A percentile compares a stretch with the other conserved stretches of the same genome.
Conservation (phyloP, 2,888 invertebrate species). For the Rhogogaster chlorosoma region DNA sequence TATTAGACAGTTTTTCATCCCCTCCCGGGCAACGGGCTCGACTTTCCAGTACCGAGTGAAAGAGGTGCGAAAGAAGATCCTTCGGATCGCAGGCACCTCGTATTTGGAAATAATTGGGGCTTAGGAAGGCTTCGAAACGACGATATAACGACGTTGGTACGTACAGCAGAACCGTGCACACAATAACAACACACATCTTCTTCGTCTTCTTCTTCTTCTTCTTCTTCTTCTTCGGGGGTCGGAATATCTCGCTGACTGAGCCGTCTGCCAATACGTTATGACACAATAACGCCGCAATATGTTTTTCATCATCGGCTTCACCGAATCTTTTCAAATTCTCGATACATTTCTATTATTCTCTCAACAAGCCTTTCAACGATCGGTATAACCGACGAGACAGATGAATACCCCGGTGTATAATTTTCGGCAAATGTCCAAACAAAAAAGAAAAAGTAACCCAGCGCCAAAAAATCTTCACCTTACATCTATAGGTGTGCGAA, state of each 20-base stretch:
- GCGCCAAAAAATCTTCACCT: too few relatives aligned
- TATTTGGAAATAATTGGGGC: constrained; percentile 61
- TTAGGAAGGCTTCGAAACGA: constrained; percentile 56
- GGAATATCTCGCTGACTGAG: constrained; percentile 11
- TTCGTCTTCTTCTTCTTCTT: background rate
- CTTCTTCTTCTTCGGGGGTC: background rate
- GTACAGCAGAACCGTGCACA: background rate
- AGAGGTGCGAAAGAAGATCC: background rate
- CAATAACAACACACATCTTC: background rate
- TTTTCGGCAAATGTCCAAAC: background rate
- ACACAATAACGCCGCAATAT: background rate
- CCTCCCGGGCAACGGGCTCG: background rate
- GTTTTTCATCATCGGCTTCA: background rate
- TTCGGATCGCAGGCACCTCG: background rate
- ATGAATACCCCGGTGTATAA: background rate
- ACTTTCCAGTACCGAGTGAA: background rate
- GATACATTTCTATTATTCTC: background rate
- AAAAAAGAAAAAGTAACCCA: background rate
- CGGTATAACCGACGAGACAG: too few relatives aligned
- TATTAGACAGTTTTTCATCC: background rate
- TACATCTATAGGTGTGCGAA: background rate
- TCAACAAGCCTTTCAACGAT: background rate
- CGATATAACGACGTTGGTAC: constrained; percentile 23
- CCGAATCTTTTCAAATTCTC: background rate
- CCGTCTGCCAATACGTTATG: constrained; percentile 24